Base-by-base conservation (phyloP, 2,113 vertebrate genomes). In the Lipotes vexillifer region DNA sequence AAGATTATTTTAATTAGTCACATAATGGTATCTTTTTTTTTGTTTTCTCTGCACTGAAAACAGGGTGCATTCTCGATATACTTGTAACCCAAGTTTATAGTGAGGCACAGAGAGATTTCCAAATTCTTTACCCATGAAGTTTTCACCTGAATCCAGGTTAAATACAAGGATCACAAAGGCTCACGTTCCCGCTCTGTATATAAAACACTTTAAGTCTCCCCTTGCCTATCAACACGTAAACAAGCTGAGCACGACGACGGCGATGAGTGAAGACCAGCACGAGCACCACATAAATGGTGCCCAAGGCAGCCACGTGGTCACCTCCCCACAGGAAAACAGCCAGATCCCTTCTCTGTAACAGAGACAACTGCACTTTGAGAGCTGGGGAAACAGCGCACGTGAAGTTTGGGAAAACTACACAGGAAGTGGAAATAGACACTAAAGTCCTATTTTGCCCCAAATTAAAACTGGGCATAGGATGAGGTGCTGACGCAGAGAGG, bases 111-210 rank as follows among this genome's bases (percentile, higher is more conserved):
- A 52, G 15, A 88, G 29, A 80, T 36, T 88, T 92, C 31, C 21
- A 68, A 61, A 38, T 14, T 57, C 84, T 66, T 90, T 25, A 18
- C 18, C 5, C 46, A 52, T 98, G 81, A 94, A 23, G 96, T 61
- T 97, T 95, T 38, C 29, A 96, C 31, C 52, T 38, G 41, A 31
- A 41, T 1, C 8, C 20, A 94, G 55, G 57, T 59, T 33, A 97
- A 96, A 89, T 59, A 57, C 0, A 94, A 74, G 17, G 33, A 74
- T 74, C 31, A 93, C 65, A 66, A 97, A 41, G 75, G 52, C n/a
- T 91, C 1, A 61, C 1, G 0, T 96, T 96, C 20, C 84, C 14
- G 69, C 59, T 81, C 44, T 1, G 1, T 21, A 74, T 13, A 20
- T 2, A 38, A 69, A 81, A 66, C 44, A 84, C 52, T 46, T 80